Evolutionary conservation across 2,797 vertebrate species (phyloP).

Genomic region (Manis javanica): DNA sequence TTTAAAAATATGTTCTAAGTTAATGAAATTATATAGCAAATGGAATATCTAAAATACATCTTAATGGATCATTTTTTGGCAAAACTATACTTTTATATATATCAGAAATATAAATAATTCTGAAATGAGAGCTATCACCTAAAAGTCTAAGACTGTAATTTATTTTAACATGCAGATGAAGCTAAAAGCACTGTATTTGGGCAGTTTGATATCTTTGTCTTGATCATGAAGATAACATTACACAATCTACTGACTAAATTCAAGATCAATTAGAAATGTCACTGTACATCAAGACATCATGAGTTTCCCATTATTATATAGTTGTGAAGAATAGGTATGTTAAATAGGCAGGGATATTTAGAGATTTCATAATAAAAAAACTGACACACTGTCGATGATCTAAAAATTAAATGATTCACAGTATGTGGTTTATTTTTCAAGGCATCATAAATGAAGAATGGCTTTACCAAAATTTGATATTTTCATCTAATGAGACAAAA

Average conservation of each 20-base stretch:
- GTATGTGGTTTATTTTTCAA: neutral
- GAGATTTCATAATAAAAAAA: neutral
- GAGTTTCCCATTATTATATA: neutral
- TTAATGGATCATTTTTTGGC: neutral
- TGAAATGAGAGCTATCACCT: conserved; percentile 54
- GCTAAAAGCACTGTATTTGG: conserved; percentile 26
- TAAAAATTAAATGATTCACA: neutral
- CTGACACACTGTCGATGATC: neutral
- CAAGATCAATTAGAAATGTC: neutral
- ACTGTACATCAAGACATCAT: neutral
- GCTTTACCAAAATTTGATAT: neutral
- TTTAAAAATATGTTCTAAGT: neutral
- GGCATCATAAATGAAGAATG: neutral
- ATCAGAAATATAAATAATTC: conserved; percentile 39
- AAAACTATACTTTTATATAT: conserved; percentile 33
- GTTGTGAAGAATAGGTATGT: neutral
- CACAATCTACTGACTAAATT: neutral
- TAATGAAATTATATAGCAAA: neutral
- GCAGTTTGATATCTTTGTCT: neutral
- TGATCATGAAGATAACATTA: conserved; percentile 39
- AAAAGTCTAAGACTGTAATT: neutral
- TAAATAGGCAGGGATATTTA: neutral
- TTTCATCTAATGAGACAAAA: conserved; percentile 30
- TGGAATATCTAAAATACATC: neutral
- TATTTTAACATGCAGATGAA: conserved; percentile 9